Percentiles rank a stretch among this genome's conserved stretches.
Evolutionary conservation across 2,113 vertebrate species (phyloP).

Genomic region (Notarius quadriscutis): DNA sequence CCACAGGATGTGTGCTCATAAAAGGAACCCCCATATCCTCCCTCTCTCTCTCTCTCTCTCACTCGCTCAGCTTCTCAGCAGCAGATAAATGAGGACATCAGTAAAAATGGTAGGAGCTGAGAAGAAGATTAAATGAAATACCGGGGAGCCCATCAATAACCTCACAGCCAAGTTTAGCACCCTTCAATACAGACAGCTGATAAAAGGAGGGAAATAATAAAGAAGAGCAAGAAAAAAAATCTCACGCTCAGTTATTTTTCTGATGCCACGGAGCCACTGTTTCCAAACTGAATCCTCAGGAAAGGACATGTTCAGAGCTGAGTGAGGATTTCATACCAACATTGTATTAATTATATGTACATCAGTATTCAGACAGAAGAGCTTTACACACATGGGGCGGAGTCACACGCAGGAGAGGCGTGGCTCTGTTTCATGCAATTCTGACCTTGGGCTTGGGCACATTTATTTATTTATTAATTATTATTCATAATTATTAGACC

Average conservation of each 20-base stretch:
- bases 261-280: not conserved
- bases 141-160: constrained; percentile 24
- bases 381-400: not conserved
- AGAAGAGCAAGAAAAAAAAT: not conserved
- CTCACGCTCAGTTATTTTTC: not conserved
- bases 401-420: too few relatives aligned
- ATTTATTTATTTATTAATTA: not conserved
- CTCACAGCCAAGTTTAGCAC: not conserved
- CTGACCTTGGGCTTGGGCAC: too few relatives aligned
- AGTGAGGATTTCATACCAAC: not conserved
- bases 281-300: not conserved
- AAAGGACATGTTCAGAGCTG: not conserved
- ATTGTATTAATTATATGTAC: not conserved
- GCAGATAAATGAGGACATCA: constrained; percentile 43
- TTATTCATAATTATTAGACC: not conserved
- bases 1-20: constrained; percentile 67
- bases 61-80: constrained; percentile 26
- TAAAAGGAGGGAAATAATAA: constrained; percentile 7
- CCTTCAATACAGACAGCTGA: constrained; percentile 17
- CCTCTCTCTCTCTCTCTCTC: constrained; percentile 7
- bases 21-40: constrained; percentile 44
- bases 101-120: constrained; percentile 30
- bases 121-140: constrained; percentile 32
- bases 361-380: too few relatives aligned
- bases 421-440: too few relatives aligned